Conservation (phyloP, 2,888 invertebrate genomes). For the Acleris emargana region DNA sequence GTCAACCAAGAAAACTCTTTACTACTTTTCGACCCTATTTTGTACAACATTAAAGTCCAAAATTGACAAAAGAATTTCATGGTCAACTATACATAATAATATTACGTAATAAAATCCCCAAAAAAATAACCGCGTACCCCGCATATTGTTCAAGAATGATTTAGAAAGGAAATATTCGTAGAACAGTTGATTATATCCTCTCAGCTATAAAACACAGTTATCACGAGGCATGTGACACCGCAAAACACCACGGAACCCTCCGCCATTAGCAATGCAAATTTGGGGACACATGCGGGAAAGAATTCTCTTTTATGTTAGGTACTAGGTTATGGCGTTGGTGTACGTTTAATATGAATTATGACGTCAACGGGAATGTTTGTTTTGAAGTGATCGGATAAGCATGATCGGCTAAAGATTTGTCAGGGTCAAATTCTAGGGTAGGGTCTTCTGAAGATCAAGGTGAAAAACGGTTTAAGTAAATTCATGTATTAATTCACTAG, state of each 20-base stretch:
- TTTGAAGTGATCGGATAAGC: no score
- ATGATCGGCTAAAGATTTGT: no score
- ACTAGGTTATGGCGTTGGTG: conserved; percentile 37
- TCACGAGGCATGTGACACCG: conserved; percentile 34
- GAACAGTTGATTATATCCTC: conserved; percentile 33
- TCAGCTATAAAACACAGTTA: conserved; percentile 35
- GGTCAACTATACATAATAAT: no score
- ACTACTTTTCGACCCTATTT: no score
- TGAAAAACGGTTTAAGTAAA: no score
- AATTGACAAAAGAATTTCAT: no score
- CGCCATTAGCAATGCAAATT: conserved; percentile 72
- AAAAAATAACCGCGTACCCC: not conserved
- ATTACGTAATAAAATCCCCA: not conserved
- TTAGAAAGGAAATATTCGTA: conserved; percentile 29
- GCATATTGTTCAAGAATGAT: conserved; percentile 11
- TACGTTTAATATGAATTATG: conserved; percentile 30
- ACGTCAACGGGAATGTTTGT: conserved; percentile 4
- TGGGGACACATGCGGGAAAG: conserved; percentile 50
- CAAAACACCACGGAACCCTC: conserved; percentile 40
- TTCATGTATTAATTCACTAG: no score
- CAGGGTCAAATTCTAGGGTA: no score
- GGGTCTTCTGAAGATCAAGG: no score
- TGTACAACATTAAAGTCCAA: no score
- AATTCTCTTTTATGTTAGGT: conserved; percentile 41
- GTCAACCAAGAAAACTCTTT: no score